phyloP scores from a whole-genome alignment of 2,113 vertebrate genomes.

The Maccullochella peelii region DNA sequence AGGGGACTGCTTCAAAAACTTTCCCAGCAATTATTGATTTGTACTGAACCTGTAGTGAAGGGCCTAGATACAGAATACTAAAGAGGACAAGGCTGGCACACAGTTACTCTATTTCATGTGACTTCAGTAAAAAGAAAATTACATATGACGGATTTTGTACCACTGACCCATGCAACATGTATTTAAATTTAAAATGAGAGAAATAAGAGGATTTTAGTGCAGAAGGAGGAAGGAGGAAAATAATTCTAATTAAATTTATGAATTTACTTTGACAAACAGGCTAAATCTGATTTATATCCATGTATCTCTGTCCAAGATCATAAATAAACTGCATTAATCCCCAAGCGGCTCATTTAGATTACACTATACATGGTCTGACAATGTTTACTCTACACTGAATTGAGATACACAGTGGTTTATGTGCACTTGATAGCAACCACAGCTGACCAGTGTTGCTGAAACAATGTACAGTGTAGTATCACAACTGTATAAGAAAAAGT shows the following conservation, averaged over 20 bases:
- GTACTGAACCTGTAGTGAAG: neutral
- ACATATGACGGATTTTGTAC: neutral
- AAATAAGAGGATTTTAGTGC: neutral
- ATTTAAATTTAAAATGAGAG: neutral
- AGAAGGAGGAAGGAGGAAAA: neutral
- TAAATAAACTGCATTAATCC: neutral
- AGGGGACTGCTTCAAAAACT: neutral
- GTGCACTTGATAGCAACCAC: neutral
- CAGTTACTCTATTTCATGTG: neutral
- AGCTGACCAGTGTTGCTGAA: neutral
- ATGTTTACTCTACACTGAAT: neutral
- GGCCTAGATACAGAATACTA: neutral
- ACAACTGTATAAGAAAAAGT: no score
- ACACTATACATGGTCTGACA: neutral
- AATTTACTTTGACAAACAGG: neutral
- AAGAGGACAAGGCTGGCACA: neutral
- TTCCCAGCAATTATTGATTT: neutral
- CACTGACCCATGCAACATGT: neutral
- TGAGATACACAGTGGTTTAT: neutral
- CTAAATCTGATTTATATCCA: neutral
- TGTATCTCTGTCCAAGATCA: neutral
- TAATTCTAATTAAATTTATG: no score
- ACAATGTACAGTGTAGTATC: neutral
- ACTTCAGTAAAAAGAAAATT: neutral
- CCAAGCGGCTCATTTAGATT: neutral